Percentiles rank a stretch among this genome's conserved stretches.
Evolutionary conservation across 2,113 vertebrate species (phyloP).

Genomic region (Dasyurus viverrinus): DNA sequence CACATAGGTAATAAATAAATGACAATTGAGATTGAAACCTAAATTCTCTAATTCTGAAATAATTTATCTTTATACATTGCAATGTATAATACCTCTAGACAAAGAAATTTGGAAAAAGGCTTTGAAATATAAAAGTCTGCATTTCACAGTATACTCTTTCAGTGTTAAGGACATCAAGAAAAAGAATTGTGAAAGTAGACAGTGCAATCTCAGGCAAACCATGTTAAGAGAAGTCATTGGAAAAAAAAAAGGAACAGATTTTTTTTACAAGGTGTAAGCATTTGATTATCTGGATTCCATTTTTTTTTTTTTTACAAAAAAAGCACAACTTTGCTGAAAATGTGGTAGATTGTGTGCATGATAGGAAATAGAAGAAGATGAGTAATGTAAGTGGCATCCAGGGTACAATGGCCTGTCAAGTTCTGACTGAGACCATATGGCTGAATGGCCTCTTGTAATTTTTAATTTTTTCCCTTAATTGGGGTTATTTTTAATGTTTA

Average conservation of each 20-base stretch:
- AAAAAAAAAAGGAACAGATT: slow-evolving; percentile 18
- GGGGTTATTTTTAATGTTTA: slow-evolving; percentile 11
- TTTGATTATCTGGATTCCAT: slow-evolving; percentile 67
- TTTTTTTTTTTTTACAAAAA: slow-evolving; percentile 66
- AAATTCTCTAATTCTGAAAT: background rate
- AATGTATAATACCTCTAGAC: background rate
- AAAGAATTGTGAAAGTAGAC: background rate
- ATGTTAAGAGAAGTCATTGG: slow-evolving; percentile 50
- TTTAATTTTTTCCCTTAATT: slow-evolving; percentile 26
- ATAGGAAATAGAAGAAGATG: slow-evolving; percentile 63
- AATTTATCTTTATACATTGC: background rate
- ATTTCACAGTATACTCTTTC: background rate
- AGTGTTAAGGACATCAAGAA: background rate
- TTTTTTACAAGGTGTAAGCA: slow-evolving; percentile 68
- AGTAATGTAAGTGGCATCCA: slow-evolving; percentile 53
- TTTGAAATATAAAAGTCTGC: background rate
- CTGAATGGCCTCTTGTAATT: background rate
- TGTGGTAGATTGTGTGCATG: slow-evolving; percentile 62
- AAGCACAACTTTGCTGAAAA: slow-evolving; percentile 62
- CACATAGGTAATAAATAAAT: background rate
- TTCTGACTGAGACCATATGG: slow-evolving; percentile 29
- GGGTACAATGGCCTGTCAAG: slow-evolving; percentile 54
- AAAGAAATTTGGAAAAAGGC: background rate
- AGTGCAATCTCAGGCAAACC: slow-evolving; percentile 50
- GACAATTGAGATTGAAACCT: background rate